Evolutionary conservation across 2,888 invertebrate species (phyloP).

Genomic region (Monoplex corrugatus): DNA sequence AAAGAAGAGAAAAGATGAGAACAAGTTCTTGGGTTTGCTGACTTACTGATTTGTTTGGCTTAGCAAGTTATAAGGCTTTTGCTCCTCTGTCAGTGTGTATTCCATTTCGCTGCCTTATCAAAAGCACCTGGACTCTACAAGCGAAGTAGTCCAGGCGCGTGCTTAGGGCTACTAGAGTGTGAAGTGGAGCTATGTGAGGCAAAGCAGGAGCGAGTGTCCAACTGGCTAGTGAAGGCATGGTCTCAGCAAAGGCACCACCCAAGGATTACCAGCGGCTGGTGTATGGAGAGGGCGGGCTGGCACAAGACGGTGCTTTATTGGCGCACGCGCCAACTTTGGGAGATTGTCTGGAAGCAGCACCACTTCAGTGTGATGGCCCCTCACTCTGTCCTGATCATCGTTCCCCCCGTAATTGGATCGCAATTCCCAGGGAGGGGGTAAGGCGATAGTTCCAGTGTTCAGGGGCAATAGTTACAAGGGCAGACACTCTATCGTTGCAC

Average conservation of each 20-base stretch:
- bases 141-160: too few relatives aligned
- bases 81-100: too few relatives aligned
- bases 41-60: too few relatives aligned
- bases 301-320: constrained; percentile 43
- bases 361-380: constrained; percentile 32
- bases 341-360: constrained; percentile 34
- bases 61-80: too few relatives aligned
- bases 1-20: too few relatives aligned
- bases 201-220: too few relatives aligned
- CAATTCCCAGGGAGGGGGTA: constrained; percentile 39
- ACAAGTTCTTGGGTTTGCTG: too few relatives aligned
- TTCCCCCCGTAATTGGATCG: constrained; percentile 39
- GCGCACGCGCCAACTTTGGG: constrained; percentile 28
- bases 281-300: neutral
- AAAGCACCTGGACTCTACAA: too few relatives aligned
- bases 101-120: too few relatives aligned
- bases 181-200: too few relatives aligned
- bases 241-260: neutral
- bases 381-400: neutral
- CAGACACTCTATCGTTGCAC: constrained; percentile 24
- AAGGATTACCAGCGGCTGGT: neutral
- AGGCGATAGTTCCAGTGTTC: constrained; percentile 40
- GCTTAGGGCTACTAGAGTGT: too few relatives aligned
- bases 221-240: too few relatives aligned
- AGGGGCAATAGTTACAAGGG: constrained; percentile 20